Percentiles rank a stretch among this genome's conserved stretches.
phyloP scores from a whole-genome alignment of 2,888 invertebrate genomes.

The Sarcophaga rosellei region DNA sequence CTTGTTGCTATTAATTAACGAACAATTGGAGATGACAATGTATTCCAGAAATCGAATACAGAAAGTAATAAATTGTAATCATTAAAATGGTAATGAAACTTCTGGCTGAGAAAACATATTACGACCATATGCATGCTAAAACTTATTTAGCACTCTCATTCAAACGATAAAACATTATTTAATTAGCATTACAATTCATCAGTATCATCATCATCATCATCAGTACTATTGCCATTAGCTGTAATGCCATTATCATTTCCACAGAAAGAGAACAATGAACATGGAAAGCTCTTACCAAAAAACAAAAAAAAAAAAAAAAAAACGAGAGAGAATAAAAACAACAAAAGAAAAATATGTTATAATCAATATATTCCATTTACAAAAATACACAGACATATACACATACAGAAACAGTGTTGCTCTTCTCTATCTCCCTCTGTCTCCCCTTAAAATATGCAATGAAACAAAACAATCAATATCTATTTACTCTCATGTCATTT shows the following conservation, averaged over 20 bases:
- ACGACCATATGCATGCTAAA: conserved; percentile 32
- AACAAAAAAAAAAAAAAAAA: no score
- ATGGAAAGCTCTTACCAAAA: background rate
- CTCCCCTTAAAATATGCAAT: background rate
- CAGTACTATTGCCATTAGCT: background rate
- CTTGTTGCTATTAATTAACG: background rate
- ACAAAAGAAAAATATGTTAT: no score
- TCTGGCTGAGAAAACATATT: background rate
- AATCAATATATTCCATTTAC: background rate
- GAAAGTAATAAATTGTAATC: background rate
- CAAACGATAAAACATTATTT: conserved; percentile 23
- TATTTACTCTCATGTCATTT: conserved; percentile 54
- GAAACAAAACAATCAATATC: conserved; percentile 58
- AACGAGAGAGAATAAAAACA: no score
- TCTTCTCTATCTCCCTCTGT: background rate
- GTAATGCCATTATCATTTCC: background rate
- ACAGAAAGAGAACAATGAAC: background rate
- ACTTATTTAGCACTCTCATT: conserved; percentile 14
- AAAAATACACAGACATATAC: background rate
- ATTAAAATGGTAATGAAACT: background rate
- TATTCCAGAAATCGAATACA: background rate
- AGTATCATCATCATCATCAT: conserved; percentile 21
- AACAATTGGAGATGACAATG: background rate
- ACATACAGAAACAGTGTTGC: background rate
- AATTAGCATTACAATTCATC: conserved; percentile 53